phyloP scores from a whole-genome alignment of 35 echinoderm and acorn worm genomes.

The Chiridota heheva region DNA sequence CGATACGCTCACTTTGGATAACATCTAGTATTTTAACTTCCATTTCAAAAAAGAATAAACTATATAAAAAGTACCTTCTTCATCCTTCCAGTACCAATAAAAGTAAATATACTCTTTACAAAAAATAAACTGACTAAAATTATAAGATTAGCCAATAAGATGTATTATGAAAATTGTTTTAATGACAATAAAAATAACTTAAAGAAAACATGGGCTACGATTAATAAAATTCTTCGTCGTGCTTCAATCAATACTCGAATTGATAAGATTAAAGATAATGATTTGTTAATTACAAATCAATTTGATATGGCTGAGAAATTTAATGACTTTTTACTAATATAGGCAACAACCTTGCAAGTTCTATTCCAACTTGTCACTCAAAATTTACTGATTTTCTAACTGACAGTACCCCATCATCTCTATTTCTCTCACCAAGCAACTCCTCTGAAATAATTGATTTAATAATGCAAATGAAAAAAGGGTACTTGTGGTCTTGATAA shows the following conservation, averaged over 20 bases:
- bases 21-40: background rate
- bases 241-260: too few relatives aligned
- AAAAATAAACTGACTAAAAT: background rate
- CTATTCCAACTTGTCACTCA: too few relatives aligned
- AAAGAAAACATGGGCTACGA: background rate
- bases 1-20: background rate
- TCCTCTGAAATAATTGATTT: background rate
- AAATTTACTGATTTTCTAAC: too few relatives aligned
- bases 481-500: background rate
- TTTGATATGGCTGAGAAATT: too few relatives aligned
- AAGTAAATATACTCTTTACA: slow-evolving; percentile 24
- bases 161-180: background rate
- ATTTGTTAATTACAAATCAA: too few relatives aligned
- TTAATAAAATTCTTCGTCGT: slow-evolving; percentile 16
- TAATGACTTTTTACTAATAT: too few relatives aligned
- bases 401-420: background rate
- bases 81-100: too few relatives aligned
- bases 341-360: too few relatives aligned
- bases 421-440: background rate
- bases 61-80: too few relatives aligned
- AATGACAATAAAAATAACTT: background rate
- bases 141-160: background rate
- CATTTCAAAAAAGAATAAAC: slow-evolving; percentile 3
- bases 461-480: background rate
- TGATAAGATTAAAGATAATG: too few relatives aligned